Evolutionary conservation across 1,140 invertebrate genomes (phyloP).

Genomic region (Anagrus nilaparvatae): DNA sequence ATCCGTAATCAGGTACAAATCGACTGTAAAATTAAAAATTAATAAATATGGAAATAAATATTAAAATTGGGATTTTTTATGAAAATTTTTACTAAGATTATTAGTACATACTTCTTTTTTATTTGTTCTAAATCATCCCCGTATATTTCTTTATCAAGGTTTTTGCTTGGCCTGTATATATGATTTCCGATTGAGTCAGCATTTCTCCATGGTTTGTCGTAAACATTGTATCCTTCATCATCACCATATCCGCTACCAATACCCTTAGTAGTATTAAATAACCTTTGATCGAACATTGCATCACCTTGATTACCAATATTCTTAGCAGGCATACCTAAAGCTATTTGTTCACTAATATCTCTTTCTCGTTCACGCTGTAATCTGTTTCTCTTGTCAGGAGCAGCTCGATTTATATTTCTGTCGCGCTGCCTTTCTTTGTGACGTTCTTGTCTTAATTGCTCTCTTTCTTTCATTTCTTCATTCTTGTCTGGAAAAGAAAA

Average conservation of each 20-base stretch:
- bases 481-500: conserved; percentile 42
- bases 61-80: background rate
- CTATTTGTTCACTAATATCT: conserved; percentile 98
- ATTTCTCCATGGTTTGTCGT: conserved; percentile 90
- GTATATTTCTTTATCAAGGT: conserved; percentile 84
- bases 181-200: conserved; percentile 72
- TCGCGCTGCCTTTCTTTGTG: conserved; percentile 89
- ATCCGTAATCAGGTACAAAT: conserved; percentile 95
- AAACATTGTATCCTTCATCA: conserved; percentile 96
- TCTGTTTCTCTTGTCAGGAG: conserved; percentile 86
- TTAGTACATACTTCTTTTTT: conserved; percentile 70
- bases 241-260: conserved; percentile 96
- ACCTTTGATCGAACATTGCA: conserved; percentile 87
- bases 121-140: conserved; percentile 76
- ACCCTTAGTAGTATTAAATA: conserved; percentile 93
- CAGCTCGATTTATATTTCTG: conserved; percentile 83
- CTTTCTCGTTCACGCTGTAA: conserved; percentile 86
- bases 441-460: conserved; percentile 78
- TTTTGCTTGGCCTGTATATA: conserved; percentile 86
- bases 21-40: conserved; percentile 22
- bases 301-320: conserved; percentile 57
- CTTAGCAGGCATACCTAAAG: conserved; percentile 88
- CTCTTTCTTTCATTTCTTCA: conserved; percentile 77
- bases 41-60: background rate
- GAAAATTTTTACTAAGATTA: background rate